Evolutionary conservation across 2,888 invertebrate species (phyloP).

Genomic region (Pyrochroa serraticornis): DNA sequence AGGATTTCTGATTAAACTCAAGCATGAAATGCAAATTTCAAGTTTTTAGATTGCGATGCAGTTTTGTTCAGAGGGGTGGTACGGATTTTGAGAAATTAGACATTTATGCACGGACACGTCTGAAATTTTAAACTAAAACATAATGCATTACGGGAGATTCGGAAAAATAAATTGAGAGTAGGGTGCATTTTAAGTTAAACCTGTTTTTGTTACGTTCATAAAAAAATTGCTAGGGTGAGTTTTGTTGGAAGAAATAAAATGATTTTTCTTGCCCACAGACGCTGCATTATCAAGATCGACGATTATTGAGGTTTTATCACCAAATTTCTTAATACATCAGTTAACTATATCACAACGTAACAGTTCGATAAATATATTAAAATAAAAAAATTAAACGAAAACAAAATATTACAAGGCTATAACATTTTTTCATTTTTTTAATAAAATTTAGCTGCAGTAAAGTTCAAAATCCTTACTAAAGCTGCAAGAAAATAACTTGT

Average conservation of each 20-base stretch:
- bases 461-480: too few relatives aligned
- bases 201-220: not conserved
- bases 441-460: too few relatives aligned
- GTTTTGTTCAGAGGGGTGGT: not conserved
- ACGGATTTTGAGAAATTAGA: not conserved
- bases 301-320: not conserved
- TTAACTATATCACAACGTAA: too few relatives aligned
- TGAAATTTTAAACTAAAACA: slow-evolving; percentile 6
- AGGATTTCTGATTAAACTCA: not conserved
- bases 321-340: not conserved
- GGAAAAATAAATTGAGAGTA: not conserved
- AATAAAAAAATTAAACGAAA: too few relatives aligned
- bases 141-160: slow-evolving; percentile 5
- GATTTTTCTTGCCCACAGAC: not conserved
- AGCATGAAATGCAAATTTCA: too few relatives aligned
- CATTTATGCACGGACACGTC: slow-evolving; percentile 7
- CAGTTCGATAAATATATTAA: too few relatives aligned
- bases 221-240: not conserved
- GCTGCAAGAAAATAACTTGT: too few relatives aligned
- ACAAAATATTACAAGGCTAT: too few relatives aligned
- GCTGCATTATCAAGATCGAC: not conserved
- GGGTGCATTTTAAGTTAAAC: slow-evolving; percentile 2
- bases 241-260: too few relatives aligned
- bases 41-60: too few relatives aligned
- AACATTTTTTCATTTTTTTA: too few relatives aligned